Percentiles rank a stretch among this genome's conserved stretches.
Conservation (phyloP, 2,113 vertebrate species). For the Rousettus leschenaultii region DNA sequence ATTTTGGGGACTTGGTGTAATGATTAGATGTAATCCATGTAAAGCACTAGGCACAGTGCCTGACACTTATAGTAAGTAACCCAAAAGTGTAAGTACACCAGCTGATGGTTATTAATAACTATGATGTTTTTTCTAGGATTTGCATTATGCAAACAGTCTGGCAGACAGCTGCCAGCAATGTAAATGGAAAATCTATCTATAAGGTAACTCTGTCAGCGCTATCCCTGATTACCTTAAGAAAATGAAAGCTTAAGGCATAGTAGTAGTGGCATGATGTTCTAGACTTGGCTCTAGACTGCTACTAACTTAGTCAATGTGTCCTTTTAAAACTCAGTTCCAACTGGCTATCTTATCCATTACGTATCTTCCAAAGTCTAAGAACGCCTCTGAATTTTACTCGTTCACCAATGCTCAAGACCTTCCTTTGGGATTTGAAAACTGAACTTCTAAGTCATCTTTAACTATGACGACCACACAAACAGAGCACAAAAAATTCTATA, state of each 20-base stretch:
- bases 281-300: not conserved
- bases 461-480: not conserved
- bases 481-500: constrained; percentile 17
- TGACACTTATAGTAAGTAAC: not conserved
- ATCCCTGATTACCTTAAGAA: constrained; percentile 19
- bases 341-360: not conserved
- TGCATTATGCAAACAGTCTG: constrained; percentile 12
- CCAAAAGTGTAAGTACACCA: not conserved
- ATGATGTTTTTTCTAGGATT: not conserved
- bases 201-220: not conserved
- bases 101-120: not conserved
- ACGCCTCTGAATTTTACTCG: constrained; percentile 32
- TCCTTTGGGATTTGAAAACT: constrained; percentile 26
- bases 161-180: constrained; percentile 4
- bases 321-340: constrained; percentile 23
- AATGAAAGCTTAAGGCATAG: not conserved
- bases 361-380: not conserved
- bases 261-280: not conserved
- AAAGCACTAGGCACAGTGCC: not conserved
- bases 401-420: not conserved
- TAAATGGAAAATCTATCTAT: not conserved
- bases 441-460: constrained; percentile 41
- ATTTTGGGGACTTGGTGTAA: not conserved
- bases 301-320: not conserved
- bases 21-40: constrained; percentile 32